Conservation (phyloP, 2,888 invertebrate species). For the Xylota sylvarum region DNA sequence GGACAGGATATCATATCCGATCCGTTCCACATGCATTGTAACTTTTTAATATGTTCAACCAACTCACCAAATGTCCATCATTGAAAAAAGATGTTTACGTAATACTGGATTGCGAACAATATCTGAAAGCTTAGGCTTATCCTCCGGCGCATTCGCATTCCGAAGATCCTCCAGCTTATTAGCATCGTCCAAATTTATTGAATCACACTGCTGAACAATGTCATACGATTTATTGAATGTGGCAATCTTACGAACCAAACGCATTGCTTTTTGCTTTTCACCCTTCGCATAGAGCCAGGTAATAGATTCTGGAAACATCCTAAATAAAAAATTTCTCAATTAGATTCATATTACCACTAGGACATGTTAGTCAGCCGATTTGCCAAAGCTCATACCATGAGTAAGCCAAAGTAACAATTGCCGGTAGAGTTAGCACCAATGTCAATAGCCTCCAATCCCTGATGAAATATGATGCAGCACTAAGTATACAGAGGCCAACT, state of each 20-base stretch:
- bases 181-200: slow-evolving; percentile 34
- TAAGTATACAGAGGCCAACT: slow-evolving; percentile 84
- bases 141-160: background rate
- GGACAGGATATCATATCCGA: too few species aligned
- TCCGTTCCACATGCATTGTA: too few species aligned
- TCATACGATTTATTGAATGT: slow-evolving; percentile 79
- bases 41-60: too few species aligned
- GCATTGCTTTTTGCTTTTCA: slow-evolving; percentile 82
- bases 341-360: too few species aligned
- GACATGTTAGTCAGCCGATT: too few species aligned
- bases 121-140: slow-evolving; percentile 38
- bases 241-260: slow-evolving; percentile 81
- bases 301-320: slow-evolving; percentile 85
- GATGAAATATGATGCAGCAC: slow-evolving; percentile 84
- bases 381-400: slow-evolving; percentile 81
- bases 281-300: slow-evolving; percentile 83
- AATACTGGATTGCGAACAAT: slow-evolving; percentile 66
- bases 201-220: slow-evolving; percentile 71
- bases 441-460: slow-evolving; percentile 86
- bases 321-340: slow-evolving; percentile 62
- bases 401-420: slow-evolving; percentile 84
- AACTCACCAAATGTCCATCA: slow-evolving; percentile 80
- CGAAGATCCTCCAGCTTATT: background rate
- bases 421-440: slow-evolving; percentile 85
- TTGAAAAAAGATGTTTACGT: slow-evolving; percentile 77